Conservation (phyloP, 2,797 vertebrate genomes). For the Agapornis canus region DNA sequence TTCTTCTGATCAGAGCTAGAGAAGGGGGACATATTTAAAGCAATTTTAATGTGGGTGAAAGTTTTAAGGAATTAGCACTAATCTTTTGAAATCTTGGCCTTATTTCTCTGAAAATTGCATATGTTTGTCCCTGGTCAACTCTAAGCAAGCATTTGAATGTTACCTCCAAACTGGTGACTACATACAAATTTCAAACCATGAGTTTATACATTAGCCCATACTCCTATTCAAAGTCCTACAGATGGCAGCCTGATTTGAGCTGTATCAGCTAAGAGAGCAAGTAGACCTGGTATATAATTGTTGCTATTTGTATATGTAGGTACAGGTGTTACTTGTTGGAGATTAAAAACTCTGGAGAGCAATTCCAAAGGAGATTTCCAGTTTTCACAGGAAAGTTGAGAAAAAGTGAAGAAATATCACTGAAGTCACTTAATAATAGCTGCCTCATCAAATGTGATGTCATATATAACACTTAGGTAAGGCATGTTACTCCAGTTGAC, state of each 20-base stretch:
- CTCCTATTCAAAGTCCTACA: neutral
- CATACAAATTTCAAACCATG: neutral
- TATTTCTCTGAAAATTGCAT: neutral
- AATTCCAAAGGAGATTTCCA: neutral
- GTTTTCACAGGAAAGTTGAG: neutral
- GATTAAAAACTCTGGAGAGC: neutral
- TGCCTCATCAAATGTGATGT: neutral
- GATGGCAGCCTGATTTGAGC: neutral
- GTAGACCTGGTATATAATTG: neutral
- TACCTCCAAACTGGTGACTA: neutral
- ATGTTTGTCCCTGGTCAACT: neutral
- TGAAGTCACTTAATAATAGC: neutral
- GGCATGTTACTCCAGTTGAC: neutral
- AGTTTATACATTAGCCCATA: neutral
- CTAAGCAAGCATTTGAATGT: neutral
- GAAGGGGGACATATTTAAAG: neutral
- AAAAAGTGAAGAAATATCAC: neutral
- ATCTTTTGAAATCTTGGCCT: neutral
- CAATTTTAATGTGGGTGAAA: neutral
- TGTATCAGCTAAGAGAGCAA: neutral
- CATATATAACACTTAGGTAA: neutral
- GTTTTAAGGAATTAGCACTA: neutral
- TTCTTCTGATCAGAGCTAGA: neutral
- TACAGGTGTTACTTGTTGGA: neutral
- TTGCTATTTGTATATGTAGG: neutral